phyloP scores from a whole-genome alignment of 2,797 vertebrate genomes.

The Nothura maculosa region DNA sequence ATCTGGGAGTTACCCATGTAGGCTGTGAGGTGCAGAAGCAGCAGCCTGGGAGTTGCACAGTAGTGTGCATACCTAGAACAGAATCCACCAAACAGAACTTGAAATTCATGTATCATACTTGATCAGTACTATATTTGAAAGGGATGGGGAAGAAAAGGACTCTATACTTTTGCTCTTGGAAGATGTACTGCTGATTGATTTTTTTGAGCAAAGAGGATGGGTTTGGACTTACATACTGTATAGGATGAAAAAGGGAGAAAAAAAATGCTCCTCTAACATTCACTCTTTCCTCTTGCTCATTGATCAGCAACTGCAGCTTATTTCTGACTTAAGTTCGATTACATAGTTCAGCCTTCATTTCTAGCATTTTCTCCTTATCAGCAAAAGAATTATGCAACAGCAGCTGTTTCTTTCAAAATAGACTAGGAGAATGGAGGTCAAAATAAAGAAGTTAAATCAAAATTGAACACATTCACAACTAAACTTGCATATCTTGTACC shows the following conservation, averaged over 20 bases:
- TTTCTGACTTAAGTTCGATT: neutral
- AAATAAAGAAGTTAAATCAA: neutral
- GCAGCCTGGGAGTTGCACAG: neutral
- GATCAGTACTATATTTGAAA: accelerated
- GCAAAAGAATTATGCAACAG: neutral
- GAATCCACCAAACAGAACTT: neutral
- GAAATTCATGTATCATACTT: neutral
- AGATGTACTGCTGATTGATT: neutral
- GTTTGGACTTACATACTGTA: neutral
- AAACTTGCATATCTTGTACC: neutral
- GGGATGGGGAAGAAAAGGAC: neutral
- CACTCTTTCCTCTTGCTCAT: neutral
- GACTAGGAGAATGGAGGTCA: accelerated
- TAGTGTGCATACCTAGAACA: accelerated
- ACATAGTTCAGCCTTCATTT: neutral
- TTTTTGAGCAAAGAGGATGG: neutral
- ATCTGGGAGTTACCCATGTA: neutral
- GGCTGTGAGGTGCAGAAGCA: neutral
- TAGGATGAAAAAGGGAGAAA: neutral
- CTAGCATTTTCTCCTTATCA: neutral
- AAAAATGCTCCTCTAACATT: neutral
- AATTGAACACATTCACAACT: neutral
- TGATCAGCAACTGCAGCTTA: neutral
- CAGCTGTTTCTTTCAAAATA: neutral
- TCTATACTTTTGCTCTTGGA: accelerated